Evolutionary conservation across 2,888 invertebrate species (phyloP).

Genomic region (Drosophila trichaetosa): DNA sequence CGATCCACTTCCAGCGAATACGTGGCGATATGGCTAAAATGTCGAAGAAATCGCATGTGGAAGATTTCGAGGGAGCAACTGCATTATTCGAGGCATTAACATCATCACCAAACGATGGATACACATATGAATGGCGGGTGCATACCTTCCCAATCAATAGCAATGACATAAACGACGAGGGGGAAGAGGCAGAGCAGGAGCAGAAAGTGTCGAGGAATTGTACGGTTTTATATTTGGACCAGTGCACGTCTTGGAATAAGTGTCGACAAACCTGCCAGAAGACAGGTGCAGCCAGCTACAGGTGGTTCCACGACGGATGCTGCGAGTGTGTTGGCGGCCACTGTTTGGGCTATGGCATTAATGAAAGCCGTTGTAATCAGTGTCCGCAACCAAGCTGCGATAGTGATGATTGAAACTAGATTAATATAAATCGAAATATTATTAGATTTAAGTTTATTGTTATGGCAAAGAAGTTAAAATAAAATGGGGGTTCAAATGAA

Average conservation of each 20-base stretch:
- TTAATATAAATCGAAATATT: background rate
- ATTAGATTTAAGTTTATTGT: constrained; percentile 18
- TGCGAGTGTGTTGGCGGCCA: constrained; percentile 96
- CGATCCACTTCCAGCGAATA: constrained; percentile 14
- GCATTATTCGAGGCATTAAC: constrained; percentile 92
- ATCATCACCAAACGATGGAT: constrained; percentile 90
- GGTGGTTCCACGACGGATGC: constrained; percentile 93
- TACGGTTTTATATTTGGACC: constrained; percentile 95
- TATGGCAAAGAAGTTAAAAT: constrained; percentile 10
- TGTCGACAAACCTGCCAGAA: constrained; percentile 91
- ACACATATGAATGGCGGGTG: constrained; percentile 91
- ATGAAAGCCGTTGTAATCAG: constrained; percentile 90
- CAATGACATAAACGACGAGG: constrained; percentile 87
- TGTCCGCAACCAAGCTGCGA: constrained; percentile 89
- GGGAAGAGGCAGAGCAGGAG: constrained; percentile 75
- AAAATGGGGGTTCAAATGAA: constrained; percentile 15
- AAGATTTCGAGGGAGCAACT: constrained; percentile 92
- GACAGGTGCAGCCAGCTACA: constrained; percentile 71
- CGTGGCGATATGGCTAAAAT: constrained; percentile 77
- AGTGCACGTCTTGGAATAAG: constrained; percentile 95
- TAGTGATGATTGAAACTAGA: constrained; percentile 75
- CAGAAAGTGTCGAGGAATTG: constrained; percentile 89
- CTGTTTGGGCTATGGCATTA: constrained; percentile 95
- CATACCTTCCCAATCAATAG: constrained; percentile 91
- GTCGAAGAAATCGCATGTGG: constrained; percentile 93